Evolutionary conservation across 2,113 vertebrate species (phyloP).

Genomic region (Cromileptes altivelis): DNA sequence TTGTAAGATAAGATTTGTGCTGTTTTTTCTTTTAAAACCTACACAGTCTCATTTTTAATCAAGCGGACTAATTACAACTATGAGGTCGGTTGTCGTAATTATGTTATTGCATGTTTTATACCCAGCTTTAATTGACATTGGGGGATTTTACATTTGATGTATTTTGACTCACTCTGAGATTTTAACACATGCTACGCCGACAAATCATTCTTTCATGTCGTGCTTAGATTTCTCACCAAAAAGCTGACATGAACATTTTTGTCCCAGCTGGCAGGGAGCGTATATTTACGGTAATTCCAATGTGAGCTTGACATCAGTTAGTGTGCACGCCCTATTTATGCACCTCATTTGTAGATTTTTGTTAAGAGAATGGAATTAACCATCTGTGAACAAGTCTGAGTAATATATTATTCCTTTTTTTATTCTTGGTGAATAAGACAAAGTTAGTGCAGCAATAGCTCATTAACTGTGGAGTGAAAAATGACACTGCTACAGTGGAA

Average conservation of each 20-base stretch:
- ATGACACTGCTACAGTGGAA: neutral
- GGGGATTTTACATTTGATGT: neutral
- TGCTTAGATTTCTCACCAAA: neutral
- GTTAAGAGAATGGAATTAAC: neutral
- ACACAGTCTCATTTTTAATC: too few relatives aligned
- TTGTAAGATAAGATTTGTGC: too few relatives aligned
- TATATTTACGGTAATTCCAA: neutral
- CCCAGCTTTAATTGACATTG: neutral
- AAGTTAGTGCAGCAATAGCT: neutral
- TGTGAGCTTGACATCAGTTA: neutral
- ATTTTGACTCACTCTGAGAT: too few relatives aligned
- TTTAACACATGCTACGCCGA: neutral
- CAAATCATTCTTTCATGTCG: neutral
- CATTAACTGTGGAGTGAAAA: neutral
- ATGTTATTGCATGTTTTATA: too few relatives aligned
- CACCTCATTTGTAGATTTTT: slow-evolving; percentile 1
- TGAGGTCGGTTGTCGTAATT: too few relatives aligned
- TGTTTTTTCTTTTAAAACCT: too few relatives aligned
- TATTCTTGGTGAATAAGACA: neutral
- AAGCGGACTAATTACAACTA: too few relatives aligned
- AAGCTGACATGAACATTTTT: neutral
- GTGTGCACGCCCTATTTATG: neutral
- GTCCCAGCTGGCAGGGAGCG: neutral
- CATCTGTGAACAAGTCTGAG: neutral
- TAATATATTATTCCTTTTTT: neutral